Percentiles rank a stretch among this genome's conserved stretches.
These are phyloP conservation scores for Notothenia coriiceps DNA, from an alignment of 2,113 vertebrate genomes.

Conservation along the genomic window DNA sequence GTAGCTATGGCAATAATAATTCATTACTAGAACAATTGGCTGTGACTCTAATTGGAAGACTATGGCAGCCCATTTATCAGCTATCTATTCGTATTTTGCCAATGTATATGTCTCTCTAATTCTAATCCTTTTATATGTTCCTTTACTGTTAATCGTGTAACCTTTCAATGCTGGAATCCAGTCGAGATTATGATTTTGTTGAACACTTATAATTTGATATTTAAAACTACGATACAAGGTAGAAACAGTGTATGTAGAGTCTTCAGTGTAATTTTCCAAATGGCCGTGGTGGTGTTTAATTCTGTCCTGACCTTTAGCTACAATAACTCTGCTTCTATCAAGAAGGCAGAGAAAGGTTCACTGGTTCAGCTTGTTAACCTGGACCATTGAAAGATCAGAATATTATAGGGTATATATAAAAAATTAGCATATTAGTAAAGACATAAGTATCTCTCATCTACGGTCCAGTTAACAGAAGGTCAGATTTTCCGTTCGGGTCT, in stretches of 20 bases:
- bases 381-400: constrained; percentile 9
- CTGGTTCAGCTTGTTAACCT: neutral
- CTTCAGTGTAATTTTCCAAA: no score
- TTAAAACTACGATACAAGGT: no score
- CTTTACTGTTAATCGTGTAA: neutral
- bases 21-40: neutral
- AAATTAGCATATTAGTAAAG: neutral
- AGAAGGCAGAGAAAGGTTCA: neutral
- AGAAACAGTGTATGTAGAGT: no score
- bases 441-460: neutral
- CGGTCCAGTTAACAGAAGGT: constrained; percentile 1
- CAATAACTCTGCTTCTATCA: neutral
- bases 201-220: no score
- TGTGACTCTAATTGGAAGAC: neutral
- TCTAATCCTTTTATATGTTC: no score
- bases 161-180: neutral
- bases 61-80: neutral
- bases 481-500: constrained; percentile 10
- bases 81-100: neutral
- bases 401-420: no score
- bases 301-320: constrained; percentile 5
- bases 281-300: neutral
- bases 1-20: constrained; percentile 13
- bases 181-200: no score
- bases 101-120: neutral